A percentile compares a stretch with the other conserved stretches of the same genome.
Conservation (phyloP, 2,888 invertebrate species). For the Thereva nobilitata region DNA sequence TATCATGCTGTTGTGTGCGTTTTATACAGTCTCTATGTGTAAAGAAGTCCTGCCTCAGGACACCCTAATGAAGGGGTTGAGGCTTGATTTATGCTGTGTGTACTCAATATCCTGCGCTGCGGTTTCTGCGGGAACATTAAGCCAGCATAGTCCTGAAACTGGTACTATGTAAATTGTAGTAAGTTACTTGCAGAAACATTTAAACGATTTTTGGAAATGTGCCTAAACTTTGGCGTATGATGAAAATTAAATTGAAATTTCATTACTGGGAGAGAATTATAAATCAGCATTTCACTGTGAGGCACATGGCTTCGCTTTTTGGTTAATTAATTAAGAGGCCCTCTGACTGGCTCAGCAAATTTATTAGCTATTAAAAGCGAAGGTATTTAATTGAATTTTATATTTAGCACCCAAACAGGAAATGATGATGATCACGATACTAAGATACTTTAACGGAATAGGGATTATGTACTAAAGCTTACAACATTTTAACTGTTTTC, state of each 20-base stretch:
- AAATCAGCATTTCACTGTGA: constrained; percentile 27
- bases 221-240: constrained; percentile 28
- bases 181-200: constrained; percentile 32
- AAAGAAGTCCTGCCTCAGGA: background rate
- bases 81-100: constrained; percentile 37
- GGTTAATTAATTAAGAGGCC: constrained; percentile 24
- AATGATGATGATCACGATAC: too few species aligned
- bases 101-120: constrained; percentile 39
- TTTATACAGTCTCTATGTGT: background rate
- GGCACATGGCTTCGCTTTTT: constrained; percentile 2
- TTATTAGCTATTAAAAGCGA: background rate
- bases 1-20: constrained; percentile 25
- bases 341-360: constrained; percentile 5
- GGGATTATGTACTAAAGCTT: too few species aligned
- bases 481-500: too few species aligned
- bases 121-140: constrained; percentile 39
- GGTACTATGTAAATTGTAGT: constrained; percentile 33
- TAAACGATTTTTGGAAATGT: constrained; percentile 33
- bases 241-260: constrained; percentile 36
- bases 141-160: constrained; percentile 24
- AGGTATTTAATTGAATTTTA: too few species aligned
- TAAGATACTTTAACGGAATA: too few species aligned
- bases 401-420: too few species aligned
- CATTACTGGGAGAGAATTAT: constrained; percentile 31
- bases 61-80: background rate